Evolutionary conservation across 2,797 vertebrate species (phyloP).

Genomic region (Sebastes taczanowskii): DNA sequence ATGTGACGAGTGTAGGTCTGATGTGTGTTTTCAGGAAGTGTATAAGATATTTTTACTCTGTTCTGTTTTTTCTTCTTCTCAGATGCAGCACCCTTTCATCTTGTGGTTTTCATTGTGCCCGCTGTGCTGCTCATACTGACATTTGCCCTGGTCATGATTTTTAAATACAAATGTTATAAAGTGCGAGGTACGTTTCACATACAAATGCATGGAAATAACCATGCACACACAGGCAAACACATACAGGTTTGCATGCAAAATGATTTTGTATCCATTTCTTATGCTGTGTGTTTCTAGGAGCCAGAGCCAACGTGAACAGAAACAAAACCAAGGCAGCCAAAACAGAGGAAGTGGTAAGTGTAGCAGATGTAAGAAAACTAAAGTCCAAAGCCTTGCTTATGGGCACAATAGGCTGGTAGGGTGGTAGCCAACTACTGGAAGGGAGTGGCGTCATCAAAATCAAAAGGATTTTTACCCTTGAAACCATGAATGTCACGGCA

Average conservation of each 20-base stretch:
- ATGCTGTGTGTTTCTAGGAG: not conserved
- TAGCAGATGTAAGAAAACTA: conserved; percentile 6
- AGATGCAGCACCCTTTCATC: not conserved
- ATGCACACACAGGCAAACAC: not conserved
- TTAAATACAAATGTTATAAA: conserved; percentile 7
- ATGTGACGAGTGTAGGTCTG: not conserved
- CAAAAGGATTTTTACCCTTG: not conserved
- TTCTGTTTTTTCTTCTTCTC: not conserved
- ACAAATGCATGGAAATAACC: not conserved
- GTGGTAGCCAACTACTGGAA: not conserved
- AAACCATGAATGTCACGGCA: not conserved
- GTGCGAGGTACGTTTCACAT: conserved; percentile 27
- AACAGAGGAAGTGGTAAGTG: not conserved
- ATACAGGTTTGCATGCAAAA: not conserved
- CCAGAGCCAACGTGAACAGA: not conserved
- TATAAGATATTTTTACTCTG: not conserved
- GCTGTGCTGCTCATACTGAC: not conserved
- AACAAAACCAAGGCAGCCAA: not conserved
- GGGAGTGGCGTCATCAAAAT: not conserved
- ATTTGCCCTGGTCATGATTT: not conserved
- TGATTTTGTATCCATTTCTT: not conserved
- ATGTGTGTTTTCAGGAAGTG: not conserved
- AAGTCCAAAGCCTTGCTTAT: not conserved
- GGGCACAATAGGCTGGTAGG: not conserved
- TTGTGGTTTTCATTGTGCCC: not conserved